Percentiles rank a stretch among this genome's conserved stretches.
Conservation (phyloP, 2,888 invertebrate species). For the Tipula vernalis region DNA sequence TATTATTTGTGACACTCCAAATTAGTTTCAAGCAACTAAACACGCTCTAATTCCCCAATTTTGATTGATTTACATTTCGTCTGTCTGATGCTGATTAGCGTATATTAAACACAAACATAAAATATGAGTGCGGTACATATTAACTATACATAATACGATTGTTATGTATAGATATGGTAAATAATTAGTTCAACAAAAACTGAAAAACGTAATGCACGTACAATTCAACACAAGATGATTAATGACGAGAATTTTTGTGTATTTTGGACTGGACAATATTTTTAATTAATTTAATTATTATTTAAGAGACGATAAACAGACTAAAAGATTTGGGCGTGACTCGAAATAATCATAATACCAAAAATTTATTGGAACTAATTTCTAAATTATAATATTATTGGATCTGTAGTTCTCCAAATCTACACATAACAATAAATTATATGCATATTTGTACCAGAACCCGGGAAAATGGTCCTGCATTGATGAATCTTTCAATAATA, state of each 20-base stretch:
- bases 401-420: background rate
- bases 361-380: background rate
- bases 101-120: background rate
- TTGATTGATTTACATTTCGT: background rate
- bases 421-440: background rate
- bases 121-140: background rate
- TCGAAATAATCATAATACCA: background rate
- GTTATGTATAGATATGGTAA: background rate
- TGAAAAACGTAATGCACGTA: background rate
- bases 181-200: background rate
- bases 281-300: background rate
- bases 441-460: background rate
- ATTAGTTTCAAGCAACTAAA: background rate
- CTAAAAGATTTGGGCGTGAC: background rate
- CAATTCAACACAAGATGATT: background rate
- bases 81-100: background rate
- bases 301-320: background rate
- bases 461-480: background rate
- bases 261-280: background rate
- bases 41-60: background rate
- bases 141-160: background rate
- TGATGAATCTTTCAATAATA: background rate
- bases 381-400: background rate
- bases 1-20: too few relatives aligned
- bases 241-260: background rate